Evolutionary conservation across 2,113 vertebrate genomes (phyloP).

Genomic region (Pimephales promelas): DNA sequence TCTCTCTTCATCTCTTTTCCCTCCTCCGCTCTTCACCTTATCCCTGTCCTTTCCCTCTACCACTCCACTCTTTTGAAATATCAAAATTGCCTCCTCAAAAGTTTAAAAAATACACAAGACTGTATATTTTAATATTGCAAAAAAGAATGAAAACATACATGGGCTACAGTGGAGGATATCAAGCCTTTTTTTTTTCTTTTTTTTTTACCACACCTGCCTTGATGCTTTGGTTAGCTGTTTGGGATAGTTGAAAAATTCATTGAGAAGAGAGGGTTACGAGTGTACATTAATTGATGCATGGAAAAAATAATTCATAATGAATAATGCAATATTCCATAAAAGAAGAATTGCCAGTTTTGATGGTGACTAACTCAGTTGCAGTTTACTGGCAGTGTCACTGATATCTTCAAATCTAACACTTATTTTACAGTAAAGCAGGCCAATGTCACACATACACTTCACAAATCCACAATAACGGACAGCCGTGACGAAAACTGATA

Average conservation of each 20-base stretch:
- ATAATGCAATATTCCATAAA: too few relatives aligned
- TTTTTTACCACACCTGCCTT: neutral
- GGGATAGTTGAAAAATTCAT: too few relatives aligned
- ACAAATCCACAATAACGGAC: neutral
- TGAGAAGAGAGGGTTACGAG: too few relatives aligned
- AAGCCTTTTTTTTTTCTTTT: too few relatives aligned
- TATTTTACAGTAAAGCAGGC: conserved; percentile 1
- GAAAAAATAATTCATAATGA: too few relatives aligned
- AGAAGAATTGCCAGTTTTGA: too few relatives aligned
- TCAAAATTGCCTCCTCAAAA: neutral
- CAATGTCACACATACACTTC: neutral
- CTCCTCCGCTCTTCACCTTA: neutral
- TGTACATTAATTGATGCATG: too few relatives aligned
- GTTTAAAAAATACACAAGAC: neutral
- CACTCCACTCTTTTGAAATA: neutral
- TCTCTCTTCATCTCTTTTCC: neutral
- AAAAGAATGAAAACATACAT: neutral
- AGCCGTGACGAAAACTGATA: neutral
- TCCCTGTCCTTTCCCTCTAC: conserved; percentile 13
- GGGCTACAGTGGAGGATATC: neutral
- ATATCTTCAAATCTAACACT: neutral
- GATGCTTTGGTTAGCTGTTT: too few relatives aligned
- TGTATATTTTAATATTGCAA: neutral
- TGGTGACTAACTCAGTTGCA: neutral
- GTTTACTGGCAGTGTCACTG: neutral